A percentile compares a stretch with the other conserved stretches of the same genome.
These are phyloP conservation scores for Drosophila silvestris DNA, from an alignment of 2,888 invertebrate genomes.

Conservation along the genomic window DNA sequence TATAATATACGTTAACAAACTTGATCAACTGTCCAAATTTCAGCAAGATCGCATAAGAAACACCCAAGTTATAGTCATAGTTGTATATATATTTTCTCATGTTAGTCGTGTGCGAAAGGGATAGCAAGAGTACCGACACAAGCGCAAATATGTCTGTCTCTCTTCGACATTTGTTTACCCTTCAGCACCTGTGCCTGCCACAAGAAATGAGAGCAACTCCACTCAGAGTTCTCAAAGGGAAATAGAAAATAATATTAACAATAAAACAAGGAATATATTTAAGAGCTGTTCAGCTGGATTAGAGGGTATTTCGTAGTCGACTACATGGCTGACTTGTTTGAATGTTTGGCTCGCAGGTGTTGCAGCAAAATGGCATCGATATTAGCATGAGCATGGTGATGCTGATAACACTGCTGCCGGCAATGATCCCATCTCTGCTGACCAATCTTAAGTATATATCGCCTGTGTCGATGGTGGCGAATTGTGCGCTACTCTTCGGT, in stretches of 20 bases:
- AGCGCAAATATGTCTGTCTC: neutral
- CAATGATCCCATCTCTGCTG: conserved; percentile 82
- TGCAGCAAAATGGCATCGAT: conserved; percentile 77
- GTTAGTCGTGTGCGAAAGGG: neutral
- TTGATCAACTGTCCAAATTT: no score
- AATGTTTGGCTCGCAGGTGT: conserved; percentile 84
- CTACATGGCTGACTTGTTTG: neutral
- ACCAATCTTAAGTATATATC: conserved; percentile 86
- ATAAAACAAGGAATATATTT: neutral
- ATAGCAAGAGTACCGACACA: neutral
- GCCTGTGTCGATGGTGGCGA: conserved; percentile 92
- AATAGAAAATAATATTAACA: no score
- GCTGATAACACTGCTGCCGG: conserved; percentile 79
- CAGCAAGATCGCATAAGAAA: no score
- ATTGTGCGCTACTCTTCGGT: conserved; percentile 89
- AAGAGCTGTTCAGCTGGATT: neutral
- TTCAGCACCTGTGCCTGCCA: no score
- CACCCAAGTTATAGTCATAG: no score
- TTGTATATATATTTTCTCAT: neutral
- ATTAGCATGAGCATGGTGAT: conserved; percentile 76
- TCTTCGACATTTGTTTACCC: neutral
- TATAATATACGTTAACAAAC: no score
- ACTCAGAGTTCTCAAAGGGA: no score
- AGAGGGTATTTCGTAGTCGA: neutral
- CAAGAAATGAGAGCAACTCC: neutral